Percentiles rank a stretch among this genome's conserved stretches.
Evolutionary conservation across 2,888 invertebrate genomes (phyloP).

Genomic region (Tipula confusa): DNA sequence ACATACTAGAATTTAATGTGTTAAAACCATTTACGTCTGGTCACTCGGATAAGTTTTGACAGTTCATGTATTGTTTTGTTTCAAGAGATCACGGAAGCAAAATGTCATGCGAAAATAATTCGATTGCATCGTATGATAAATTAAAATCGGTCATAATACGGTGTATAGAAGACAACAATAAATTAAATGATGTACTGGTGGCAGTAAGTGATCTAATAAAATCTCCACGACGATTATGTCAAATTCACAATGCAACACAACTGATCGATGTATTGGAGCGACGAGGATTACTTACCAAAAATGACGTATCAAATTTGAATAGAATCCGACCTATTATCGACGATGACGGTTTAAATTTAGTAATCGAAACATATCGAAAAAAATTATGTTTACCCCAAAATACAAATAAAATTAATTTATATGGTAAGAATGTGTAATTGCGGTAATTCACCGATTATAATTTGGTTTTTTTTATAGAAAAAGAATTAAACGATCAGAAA

Average conservation of each 20-base stretch:
- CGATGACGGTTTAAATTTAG: not conserved
- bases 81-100: too few species aligned
- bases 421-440: not conserved
- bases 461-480: not conserved
- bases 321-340: not conserved
- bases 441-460: not conserved
- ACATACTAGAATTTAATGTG: too few species aligned
- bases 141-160: not conserved
- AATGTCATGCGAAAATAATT: not conserved
- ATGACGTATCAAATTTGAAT: not conserved
- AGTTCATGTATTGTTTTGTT: too few species aligned
- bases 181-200: slow-evolving; percentile 39
- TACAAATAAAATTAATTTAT: not conserved
- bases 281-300: slow-evolving; percentile 36
- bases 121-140: not conserved
- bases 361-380: not conserved
- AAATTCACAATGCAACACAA: slow-evolving; percentile 40
- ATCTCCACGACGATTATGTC: slow-evolving; percentile 40
- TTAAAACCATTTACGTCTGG: too few species aligned
- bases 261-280: slow-evolving; percentile 44
- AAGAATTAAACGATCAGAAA: not conserved
- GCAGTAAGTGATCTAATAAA: slow-evolving; percentile 38
- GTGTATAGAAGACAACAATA: slow-evolving; percentile 33
- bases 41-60: too few species aligned
- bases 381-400: not conserved